These are phyloP conservation scores for Aplysina aerophoba DNA, from an alignment of 37 sponge, comb jelly and placozoan genomes.

Conservation along the genomic window DNA sequence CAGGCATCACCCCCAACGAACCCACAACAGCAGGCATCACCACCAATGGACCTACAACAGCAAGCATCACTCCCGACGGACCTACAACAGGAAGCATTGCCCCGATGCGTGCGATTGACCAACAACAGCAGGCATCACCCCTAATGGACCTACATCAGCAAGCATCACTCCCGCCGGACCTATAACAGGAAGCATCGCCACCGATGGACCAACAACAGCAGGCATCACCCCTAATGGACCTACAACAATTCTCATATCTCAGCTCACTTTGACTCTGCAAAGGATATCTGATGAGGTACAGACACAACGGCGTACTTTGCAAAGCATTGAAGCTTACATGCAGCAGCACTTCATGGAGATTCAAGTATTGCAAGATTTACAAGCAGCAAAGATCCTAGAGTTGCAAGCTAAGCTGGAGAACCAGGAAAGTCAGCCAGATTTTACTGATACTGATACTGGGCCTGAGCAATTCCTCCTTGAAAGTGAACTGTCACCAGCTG, in stretches of 20 bases:
- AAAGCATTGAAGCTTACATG: conserved; percentile 6
- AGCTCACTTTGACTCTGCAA: not conserved
- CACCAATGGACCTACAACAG: not conserved
- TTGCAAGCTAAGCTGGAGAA: conserved; percentile 4
- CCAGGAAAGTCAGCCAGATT: not conserved
- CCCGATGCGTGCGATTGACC: not conserved
- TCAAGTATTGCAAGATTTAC: conserved; percentile 26
- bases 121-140: not conserved
- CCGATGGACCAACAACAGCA: too few relatives aligned
- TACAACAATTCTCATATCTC: too few relatives aligned
- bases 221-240: too few relatives aligned
- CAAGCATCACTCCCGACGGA: not conserved
- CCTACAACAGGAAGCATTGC: not conserved
- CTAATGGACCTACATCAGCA: too few relatives aligned
- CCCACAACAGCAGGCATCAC: too few relatives aligned
- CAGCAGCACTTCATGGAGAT: not conserved
- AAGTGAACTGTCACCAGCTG: too few relatives aligned
- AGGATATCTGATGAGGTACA: not conserved
- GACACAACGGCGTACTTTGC: conserved; percentile 2
- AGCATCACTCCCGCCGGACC: too few relatives aligned
- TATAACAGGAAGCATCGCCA: too few relatives aligned
- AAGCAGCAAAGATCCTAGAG: conserved; percentile 20
- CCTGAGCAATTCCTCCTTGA: too few relatives aligned
- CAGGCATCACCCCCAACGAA: too few relatives aligned
- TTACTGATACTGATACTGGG: not conserved